These are phyloP conservation scores for Drosophila anomalata DNA, from an alignment of 2,888 invertebrate genomes.

Conservation along the genomic window DNA sequence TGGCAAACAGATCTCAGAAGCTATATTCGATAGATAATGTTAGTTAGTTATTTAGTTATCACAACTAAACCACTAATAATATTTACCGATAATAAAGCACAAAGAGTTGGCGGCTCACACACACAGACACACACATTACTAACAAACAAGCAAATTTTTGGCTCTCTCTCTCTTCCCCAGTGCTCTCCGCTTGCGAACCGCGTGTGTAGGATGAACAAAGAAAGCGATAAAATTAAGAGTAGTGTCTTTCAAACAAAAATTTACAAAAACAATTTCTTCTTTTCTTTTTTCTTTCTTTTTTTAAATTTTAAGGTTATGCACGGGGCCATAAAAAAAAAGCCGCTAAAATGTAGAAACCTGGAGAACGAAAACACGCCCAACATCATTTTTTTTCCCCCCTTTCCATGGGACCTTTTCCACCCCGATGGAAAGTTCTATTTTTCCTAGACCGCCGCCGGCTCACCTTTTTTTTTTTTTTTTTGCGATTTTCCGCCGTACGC, in stretches of 20 bases:
- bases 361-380: conserved; percentile 16
- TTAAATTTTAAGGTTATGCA: conserved; percentile 69
- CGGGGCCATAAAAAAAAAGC: conserved; percentile 60
- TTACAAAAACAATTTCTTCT: conserved; percentile 57
- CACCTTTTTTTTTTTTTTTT: conserved; percentile 25
- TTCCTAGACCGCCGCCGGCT: conserved; percentile 60
- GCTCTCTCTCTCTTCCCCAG: background rate
- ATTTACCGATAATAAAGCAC: conserved; percentile 37
- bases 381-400: conserved; percentile 1
- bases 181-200: conserved; percentile 49
- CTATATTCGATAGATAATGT: background rate
- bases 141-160: conserved; percentile 32
- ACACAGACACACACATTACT: conserved; percentile 8
- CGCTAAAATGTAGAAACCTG: conserved; percentile 46
- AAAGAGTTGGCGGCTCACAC: conserved; percentile 34
- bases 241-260: conserved; percentile 68
- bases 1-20: background rate
- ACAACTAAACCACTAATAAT: background rate
- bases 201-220: conserved; percentile 71
- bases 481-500: conserved; percentile 18
- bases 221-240: conserved; percentile 56
- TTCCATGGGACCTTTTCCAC: conserved; percentile 27
- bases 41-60: background rate
- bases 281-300: conserved; percentile 44
- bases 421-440: conserved; percentile 52